Evolutionary conservation across 2,888 invertebrate genomes (phyloP).

Genomic region (Hirtodrosophila trivittata): DNA sequence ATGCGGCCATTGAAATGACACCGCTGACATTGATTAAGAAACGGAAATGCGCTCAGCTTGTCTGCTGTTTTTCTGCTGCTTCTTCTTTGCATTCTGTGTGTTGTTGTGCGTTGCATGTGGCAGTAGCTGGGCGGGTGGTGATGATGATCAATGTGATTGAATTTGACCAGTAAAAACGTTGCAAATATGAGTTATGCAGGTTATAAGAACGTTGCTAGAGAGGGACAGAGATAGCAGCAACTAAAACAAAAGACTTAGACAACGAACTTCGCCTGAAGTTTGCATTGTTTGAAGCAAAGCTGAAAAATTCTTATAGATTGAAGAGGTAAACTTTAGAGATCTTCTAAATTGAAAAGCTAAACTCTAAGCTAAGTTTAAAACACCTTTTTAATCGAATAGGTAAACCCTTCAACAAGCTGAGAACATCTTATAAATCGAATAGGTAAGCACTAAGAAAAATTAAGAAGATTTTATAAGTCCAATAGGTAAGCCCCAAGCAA

Average conservation of each 20-base stretch:
- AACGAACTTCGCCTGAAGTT: conserved; percentile 31
- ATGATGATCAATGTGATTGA: conserved; percentile 43
- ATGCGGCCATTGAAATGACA: conserved; percentile 59
- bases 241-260: conserved; percentile 37
- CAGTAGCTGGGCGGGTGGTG: too few relatives aligned
- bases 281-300: neutral
- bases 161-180: conserved; percentile 34
- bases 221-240: neutral
- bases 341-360: too few relatives aligned
- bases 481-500: too few relatives aligned
- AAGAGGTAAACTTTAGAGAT: too few relatives aligned
- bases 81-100: conserved; percentile 15
- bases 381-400: too few relatives aligned
- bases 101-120: too few relatives aligned
- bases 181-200: conserved; percentile 43
- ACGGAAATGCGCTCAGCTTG: conserved; percentile 73
- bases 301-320: too few relatives aligned
- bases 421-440: too few relatives aligned
- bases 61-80: conserved; percentile 40
- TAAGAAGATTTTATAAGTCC: too few relatives aligned
- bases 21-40: conserved; percentile 75
- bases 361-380: too few relatives aligned
- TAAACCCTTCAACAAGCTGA: too few relatives aligned
- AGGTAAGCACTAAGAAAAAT: too few relatives aligned
- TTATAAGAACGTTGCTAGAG: conserved; percentile 14